These are phyloP conservation scores for Dascillus cervinus DNA, from an alignment of 2,888 invertebrate species.

Conservation along the genomic window DNA sequence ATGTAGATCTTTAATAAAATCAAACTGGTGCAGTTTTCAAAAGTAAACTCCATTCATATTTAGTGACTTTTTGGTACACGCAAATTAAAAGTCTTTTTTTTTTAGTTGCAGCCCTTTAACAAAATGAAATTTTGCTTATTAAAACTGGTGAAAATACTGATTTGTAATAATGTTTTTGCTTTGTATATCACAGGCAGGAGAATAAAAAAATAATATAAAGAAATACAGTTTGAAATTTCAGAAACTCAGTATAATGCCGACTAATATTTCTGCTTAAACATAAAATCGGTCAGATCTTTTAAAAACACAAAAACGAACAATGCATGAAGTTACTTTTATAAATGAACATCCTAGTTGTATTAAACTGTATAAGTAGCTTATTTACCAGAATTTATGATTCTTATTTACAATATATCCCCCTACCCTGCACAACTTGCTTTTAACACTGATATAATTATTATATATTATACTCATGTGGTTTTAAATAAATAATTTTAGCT, in stretches of 20 bases:
- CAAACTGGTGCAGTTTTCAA: too few species aligned
- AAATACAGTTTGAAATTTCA: slow-evolving; percentile 1
- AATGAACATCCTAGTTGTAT: slow-evolving; percentile 4
- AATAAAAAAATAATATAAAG: slow-evolving; percentile 11
- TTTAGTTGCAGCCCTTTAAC: too few species aligned
- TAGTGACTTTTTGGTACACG: too few species aligned
- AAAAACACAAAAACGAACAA: slow-evolving; percentile 5
- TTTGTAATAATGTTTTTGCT: slow-evolving; percentile 30
- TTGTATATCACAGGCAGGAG: slow-evolving; percentile 38
- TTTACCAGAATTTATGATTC: slow-evolving; percentile 21
- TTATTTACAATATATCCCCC: slow-evolving; percentile 31
- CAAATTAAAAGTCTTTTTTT: too few species aligned
- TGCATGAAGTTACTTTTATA: slow-evolving; percentile 9
- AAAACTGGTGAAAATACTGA: slow-evolving; percentile 37
- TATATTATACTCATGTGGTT: slow-evolving; percentile 6
- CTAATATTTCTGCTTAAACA: not conserved
- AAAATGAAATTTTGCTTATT: too few species aligned
- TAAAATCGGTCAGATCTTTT: slow-evolving; percentile 4
- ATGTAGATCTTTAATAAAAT: too few species aligned
- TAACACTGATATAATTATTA: slow-evolving; percentile 29
- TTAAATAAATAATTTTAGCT: slow-evolving; percentile 13
- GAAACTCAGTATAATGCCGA: not conserved
- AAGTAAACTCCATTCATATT: too few species aligned
- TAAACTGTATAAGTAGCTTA: too few species aligned
- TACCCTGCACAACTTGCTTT: slow-evolving; percentile 31